Evolutionary conservation across 2,797 vertebrate species (phyloP).

Genomic region (Gobionotothen gibberifrons): DNA sequence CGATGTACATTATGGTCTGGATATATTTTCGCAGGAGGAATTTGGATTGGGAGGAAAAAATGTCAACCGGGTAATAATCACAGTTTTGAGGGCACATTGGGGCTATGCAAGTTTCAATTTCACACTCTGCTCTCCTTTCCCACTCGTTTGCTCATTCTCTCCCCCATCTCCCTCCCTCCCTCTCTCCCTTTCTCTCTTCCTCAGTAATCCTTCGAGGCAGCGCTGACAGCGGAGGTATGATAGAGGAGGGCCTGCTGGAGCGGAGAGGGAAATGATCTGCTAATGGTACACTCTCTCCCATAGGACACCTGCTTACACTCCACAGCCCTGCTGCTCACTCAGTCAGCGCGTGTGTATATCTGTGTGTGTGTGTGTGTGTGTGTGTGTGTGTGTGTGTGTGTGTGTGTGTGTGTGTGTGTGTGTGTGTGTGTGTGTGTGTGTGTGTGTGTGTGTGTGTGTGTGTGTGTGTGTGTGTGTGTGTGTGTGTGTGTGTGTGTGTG

Average conservation of each 20-base stretch:
- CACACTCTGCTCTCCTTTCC: slow-evolving; percentile 69
- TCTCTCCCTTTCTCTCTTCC: slow-evolving; percentile 48
- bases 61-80: slow-evolving; percentile 69
- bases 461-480: slow-evolving; percentile 21
- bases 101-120: slow-evolving; percentile 80
- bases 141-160: slow-evolving; percentile 49
- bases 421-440: neutral
- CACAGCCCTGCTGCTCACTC: slow-evolving; percentile 73
- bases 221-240: slow-evolving; percentile 80
- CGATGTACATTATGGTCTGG: slow-evolving; percentile 35
- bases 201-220: slow-evolving; percentile 74
- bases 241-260: slow-evolving; percentile 76
- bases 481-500: neutral
- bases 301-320: slow-evolving; percentile 79
- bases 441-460: slow-evolving; percentile 21
- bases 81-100: slow-evolving; percentile 74
- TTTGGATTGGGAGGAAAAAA: slow-evolving; percentile 40
- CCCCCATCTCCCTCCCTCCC: slow-evolving; percentile 12
- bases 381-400: slow-evolving; percentile 12
- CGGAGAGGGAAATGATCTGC: slow-evolving; percentile 81
- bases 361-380: slow-evolving; percentile 16
- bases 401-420: slow-evolving; percentile 23
- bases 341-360: slow-evolving; percentile 31
- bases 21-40: slow-evolving; percentile 39
- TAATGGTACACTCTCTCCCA: slow-evolving; percentile 82